These are phyloP conservation scores for Aegotheles bennettii DNA, from an alignment of 2,113 vertebrate genomes.

Conservation along the genomic window DNA sequence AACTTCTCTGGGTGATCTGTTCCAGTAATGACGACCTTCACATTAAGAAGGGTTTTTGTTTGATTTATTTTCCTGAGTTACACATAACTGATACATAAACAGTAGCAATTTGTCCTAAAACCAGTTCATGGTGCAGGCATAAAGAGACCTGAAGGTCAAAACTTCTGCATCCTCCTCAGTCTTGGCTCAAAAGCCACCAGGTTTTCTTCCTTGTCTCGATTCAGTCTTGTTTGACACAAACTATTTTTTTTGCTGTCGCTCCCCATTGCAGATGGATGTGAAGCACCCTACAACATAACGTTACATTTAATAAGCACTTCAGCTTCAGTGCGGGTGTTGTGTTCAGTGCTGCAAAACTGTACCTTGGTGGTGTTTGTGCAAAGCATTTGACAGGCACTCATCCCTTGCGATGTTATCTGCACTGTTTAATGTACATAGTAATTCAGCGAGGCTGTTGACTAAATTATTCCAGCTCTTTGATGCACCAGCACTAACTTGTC, in stretches of 20 bases:
- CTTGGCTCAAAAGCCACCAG: neutral
- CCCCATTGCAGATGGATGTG: neutral
- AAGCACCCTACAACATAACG: neutral
- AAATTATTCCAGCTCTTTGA: conserved; percentile 51
- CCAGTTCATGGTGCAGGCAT: neutral
- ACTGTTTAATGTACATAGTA: neutral
- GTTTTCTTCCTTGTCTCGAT: neutral
- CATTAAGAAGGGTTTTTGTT: neutral
- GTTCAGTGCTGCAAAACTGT: neutral
- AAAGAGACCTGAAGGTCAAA: neutral
- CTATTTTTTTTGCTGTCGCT: neutral
- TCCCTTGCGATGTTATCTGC: neutral
- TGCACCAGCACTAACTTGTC: conserved; percentile 57
- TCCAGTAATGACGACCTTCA: neutral
- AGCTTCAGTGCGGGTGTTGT: neutral
- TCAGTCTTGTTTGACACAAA: neutral
- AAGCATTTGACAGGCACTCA: neutral
- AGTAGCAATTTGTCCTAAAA: neutral
- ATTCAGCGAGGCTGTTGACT: conserved; percentile 27
- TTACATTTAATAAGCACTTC: neutral
- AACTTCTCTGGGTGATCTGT: neutral
- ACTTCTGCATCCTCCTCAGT: neutral
- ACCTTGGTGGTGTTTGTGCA: neutral
- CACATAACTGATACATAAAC: accelerated
- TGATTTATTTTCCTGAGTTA: neutral